These are phyloP conservation scores for Actinia equina DNA, from an alignment of 64 coral and sea anemone species.

Conservation along the genomic window DNA sequence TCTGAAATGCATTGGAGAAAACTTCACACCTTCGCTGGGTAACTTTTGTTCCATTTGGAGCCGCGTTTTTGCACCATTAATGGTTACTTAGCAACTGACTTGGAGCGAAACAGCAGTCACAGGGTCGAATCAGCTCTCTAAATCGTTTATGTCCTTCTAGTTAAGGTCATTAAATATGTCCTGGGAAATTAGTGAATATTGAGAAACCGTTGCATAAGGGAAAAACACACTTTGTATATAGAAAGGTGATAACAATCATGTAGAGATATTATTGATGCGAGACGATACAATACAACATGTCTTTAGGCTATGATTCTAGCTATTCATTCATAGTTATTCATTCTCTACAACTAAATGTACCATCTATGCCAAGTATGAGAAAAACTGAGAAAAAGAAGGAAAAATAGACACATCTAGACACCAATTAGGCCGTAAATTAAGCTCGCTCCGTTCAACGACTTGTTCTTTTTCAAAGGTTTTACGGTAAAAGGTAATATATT, in stretches of 20 bases:
- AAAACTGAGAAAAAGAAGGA: too few species aligned
- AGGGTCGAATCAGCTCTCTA: not conserved
- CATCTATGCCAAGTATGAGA: not conserved
- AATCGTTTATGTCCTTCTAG: not conserved
- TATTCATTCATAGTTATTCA: not conserved
- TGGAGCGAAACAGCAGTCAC: not conserved
- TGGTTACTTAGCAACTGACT: constrained; percentile 20
- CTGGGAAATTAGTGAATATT: constrained; percentile 12
- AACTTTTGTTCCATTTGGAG: constrained; percentile 6
- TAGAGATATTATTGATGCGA: not conserved
- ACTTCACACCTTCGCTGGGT: constrained; percentile 26
- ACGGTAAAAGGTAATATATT: not conserved
- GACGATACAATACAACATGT: not conserved
- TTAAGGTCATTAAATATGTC: constrained; percentile 4
- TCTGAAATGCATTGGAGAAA: not conserved
- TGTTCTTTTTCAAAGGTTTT: not conserved
- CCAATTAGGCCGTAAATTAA: not conserved
- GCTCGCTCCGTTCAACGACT: not conserved
- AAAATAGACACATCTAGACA: too few species aligned
- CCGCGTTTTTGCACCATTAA: not conserved
- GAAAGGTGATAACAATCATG: not conserved
- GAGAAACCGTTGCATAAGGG: not conserved
- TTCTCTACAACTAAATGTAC: not conserved
- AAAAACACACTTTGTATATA: not conserved
- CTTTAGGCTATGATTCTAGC: not conserved